Conservation (phyloP, 2,113 vertebrate species). For the Lipotes vexillifer region DNA sequence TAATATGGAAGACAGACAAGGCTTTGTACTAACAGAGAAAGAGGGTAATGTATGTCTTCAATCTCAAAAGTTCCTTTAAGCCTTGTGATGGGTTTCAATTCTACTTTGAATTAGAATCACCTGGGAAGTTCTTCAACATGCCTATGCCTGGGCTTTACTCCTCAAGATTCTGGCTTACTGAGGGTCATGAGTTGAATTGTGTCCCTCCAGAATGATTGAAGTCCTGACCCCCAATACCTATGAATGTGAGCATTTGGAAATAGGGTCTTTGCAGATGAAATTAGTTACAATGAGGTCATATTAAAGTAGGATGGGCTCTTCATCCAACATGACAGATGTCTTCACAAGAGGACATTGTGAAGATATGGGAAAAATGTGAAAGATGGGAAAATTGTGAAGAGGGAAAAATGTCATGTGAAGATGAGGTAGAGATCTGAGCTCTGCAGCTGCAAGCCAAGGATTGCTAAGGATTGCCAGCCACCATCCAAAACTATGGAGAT, state of each 20-base stretch:
- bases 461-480: background rate
- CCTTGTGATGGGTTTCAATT: fast-evolving
- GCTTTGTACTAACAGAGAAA: background rate
- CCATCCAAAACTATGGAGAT: background rate
- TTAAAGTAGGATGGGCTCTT: background rate
- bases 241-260: background rate
- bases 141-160: background rate
- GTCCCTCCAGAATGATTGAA: background rate
- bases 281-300: background rate
- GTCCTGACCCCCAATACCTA: background rate
- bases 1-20: background rate
- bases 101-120: background rate
- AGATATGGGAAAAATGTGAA: background rate
- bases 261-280: background rate
- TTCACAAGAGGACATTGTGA: background rate
- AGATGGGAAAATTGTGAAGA: background rate
- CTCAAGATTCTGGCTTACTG: background rate
- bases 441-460: background rate
- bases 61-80: background rate
- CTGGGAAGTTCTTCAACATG: background rate
- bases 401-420: background rate
- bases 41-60: fast-evolving
- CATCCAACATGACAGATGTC: background rate
- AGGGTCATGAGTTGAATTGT: background rate
- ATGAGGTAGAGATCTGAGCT: background rate